Evolutionary conservation across 2,113 vertebrate genomes (phyloP), one percentile per base, ranked within the genome.

Genomic region (Perca schrenkii): DNA sequence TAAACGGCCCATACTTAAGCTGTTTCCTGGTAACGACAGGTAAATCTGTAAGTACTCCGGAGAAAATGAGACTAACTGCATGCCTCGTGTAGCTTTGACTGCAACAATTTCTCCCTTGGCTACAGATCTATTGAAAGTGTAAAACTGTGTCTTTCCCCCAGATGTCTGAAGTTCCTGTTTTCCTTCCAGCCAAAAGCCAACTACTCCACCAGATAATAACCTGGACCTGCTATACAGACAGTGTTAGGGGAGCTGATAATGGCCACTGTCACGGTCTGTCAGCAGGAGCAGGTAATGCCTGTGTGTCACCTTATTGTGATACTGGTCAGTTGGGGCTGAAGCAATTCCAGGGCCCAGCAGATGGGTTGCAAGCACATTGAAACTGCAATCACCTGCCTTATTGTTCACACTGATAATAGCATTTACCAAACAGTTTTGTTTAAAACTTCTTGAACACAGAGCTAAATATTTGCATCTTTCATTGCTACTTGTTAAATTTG

Each of bases 241-340:
- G 76, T 54, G 70, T 69, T 21, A 21, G 65, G 53, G 80, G 84
- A 83, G 66, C 70, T 78, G 87, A 87, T 89, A 91, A 92, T 93
- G 87, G 89, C 72, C 82, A 74, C 86, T 74, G 91, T 91, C 88
- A 91, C 63, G 70, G 60, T 90, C 91, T 79, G 80, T 91, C 86
- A 85, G 87, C 73, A 22, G 68, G 60, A 76, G 56, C 84, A 87
- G 84, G 86, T 89, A 89, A 90, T 82, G 82, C 81, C 79, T 66
- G 79, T 83, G 86, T 90, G 87, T 87, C 82, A 67, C 68, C 66
- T 75, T 63, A 77, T 79, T 86, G 72, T 85, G 82, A 74, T 78
- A 82, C 61, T 58, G 85, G 84, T 80, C 86, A 89, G 63, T 61
- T 64, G 66, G 67, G 75, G 49, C 65, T 34, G 60, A 73, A 84